Evolutionary conservation across 1,140 invertebrate genomes (phyloP).

Genomic region (Leguminivora glycinivorella): DNA sequence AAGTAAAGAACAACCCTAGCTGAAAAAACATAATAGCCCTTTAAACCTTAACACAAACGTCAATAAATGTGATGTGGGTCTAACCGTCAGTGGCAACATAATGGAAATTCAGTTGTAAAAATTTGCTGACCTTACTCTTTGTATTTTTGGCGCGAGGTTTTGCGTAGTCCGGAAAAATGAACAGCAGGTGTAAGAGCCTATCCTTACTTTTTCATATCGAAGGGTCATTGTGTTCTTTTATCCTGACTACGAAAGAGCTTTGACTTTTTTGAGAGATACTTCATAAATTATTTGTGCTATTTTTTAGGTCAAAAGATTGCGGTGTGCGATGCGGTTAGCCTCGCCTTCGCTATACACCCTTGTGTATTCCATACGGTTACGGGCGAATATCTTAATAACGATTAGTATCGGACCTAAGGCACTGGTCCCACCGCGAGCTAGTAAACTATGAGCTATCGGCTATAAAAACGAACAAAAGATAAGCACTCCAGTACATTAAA

Average conservation of each 20-base stretch:
- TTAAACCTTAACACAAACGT: conserved; percentile 10
- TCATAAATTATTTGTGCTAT: no score
- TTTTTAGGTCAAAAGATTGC: no score
- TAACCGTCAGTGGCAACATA: conserved; percentile 4
- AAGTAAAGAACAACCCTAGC: neutral
- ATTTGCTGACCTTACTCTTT: conserved; percentile 6
- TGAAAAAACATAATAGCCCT: conserved; percentile 17
- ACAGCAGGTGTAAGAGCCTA: neutral
- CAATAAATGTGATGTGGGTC: conserved; percentile 24
- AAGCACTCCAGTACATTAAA: no score
- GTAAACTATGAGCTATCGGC: no score
- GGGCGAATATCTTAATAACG: no score
- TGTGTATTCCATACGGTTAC: no score
- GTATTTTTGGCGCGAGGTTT: neutral
- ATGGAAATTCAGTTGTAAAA: conserved; percentile 16
- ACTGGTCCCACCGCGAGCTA: no score
- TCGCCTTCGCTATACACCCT: no score
- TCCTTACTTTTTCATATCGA: neutral
- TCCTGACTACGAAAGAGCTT: neutral
- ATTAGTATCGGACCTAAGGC: no score
- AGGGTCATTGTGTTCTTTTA: neutral
- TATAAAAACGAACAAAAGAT: no score
- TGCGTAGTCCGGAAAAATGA: conserved; percentile 13
- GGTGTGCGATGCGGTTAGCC: no score
- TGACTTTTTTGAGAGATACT: no score